Percentiles rank a stretch among this genome's conserved stretches.
Evolutionary conservation across 2,888 invertebrate species (phyloP).

Genomic region (Hyalella azteca): DNA sequence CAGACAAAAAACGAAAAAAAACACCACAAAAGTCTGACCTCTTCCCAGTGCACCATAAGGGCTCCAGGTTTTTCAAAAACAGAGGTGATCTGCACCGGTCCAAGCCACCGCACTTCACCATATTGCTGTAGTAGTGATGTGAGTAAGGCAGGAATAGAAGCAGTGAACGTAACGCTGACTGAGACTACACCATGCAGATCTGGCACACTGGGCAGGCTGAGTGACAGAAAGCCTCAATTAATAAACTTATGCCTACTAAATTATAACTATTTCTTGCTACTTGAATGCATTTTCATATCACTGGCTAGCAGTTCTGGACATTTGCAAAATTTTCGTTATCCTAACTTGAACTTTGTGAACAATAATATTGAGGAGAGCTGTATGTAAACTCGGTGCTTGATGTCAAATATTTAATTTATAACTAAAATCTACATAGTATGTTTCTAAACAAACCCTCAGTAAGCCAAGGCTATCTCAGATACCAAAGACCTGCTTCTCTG

Average conservation of each 20-base stretch:
- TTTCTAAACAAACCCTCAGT: too few species aligned
- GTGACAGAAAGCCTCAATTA: slow-evolving; percentile 37
- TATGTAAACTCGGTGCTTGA: too few species aligned
- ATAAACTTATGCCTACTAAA: neutral
- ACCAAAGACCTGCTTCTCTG: too few species aligned
- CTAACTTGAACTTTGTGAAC: neutral
- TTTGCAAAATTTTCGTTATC: neutral
- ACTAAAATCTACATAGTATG: too few species aligned
- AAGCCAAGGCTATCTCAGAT: too few species aligned
- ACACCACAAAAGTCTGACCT: slow-evolving; percentile 61
- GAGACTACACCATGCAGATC: slow-evolving; percentile 68
- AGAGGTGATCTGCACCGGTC: slow-evolving; percentile 66
- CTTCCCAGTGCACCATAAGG: slow-evolving; percentile 67
- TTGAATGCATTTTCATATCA: neutral
- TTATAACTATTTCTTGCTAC: neutral
- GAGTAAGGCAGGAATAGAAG: slow-evolving; percentile 61
- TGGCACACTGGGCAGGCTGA: slow-evolving; percentile 68
- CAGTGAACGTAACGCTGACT: slow-evolving; percentile 66
- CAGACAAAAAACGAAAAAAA: too few species aligned
- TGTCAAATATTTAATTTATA: too few species aligned
- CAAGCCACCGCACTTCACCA: slow-evolving; percentile 62
- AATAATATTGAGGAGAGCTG: neutral
- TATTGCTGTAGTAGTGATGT: slow-evolving; percentile 60
- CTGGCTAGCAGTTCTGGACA: neutral
- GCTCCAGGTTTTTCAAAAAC: slow-evolving; percentile 67